Evolutionary conservation across 2,797 vertebrate species (phyloP).

Genomic region (Tenualosa ilisha): DNA sequence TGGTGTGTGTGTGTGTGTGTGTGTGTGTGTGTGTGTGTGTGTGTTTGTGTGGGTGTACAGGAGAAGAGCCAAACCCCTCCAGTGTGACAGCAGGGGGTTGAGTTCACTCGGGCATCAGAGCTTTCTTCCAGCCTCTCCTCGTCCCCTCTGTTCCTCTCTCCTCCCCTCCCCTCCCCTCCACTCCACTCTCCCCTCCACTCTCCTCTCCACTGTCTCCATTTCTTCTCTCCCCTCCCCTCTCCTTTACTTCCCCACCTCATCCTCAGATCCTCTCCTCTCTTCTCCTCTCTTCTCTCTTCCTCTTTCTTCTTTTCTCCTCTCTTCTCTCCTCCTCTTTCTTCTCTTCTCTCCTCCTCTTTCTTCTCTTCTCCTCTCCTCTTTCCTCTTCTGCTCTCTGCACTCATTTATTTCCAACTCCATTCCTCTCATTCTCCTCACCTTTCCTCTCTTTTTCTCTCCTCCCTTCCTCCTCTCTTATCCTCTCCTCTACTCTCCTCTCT

Average conservation of each 20-base stretch:
- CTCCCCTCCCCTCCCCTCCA: constrained; percentile 9
- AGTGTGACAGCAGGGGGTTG: constrained; percentile 30
- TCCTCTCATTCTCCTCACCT: background rate
- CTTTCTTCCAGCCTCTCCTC: constrained; percentile 12
- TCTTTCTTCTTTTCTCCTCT: background rate
- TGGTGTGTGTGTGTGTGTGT: constrained; percentile 15
- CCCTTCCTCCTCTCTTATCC: background rate
- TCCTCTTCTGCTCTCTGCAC: background rate
- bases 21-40: constrained; percentile 9
- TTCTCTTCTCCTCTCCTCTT: background rate
- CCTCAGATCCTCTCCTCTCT: background rate
- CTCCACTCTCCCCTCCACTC: background rate
- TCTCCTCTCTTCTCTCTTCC: background rate
- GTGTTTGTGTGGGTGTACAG: background rate
- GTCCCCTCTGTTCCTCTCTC: background rate
- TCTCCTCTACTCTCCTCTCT: constrained; percentile 9
- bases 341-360: background rate
- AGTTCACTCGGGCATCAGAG: constrained; percentile 34
- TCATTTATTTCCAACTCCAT: background rate
- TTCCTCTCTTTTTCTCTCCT: background rate
- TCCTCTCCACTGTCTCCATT: background rate
- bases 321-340: background rate
- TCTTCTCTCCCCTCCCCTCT: background rate
- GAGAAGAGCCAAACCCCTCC: background rate
- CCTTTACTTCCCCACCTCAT: background rate